These are phyloP conservation scores for Octomys mimax DNA, from an alignment of 2,797 vertebrate species.

Conservation along the genomic window DNA sequence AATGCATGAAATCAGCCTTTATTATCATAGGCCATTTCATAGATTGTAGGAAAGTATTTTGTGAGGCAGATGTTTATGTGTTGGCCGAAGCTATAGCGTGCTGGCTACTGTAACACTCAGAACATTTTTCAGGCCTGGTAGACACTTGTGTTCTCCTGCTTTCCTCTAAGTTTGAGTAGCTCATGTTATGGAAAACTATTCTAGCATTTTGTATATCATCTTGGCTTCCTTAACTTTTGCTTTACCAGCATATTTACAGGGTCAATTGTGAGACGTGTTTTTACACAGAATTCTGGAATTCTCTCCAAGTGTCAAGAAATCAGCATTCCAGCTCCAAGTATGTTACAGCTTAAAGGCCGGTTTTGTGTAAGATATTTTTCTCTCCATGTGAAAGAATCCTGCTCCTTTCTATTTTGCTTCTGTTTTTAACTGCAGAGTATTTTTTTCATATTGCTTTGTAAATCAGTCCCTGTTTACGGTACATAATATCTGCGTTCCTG, in stretches of 20 bases:
- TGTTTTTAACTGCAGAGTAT: neutral
- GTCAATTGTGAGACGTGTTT: neutral
- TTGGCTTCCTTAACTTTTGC: neutral
- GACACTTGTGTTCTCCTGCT: neutral
- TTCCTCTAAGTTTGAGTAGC: neutral
- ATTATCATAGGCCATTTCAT: neutral
- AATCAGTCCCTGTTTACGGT: neutral
- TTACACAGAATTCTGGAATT: neutral
- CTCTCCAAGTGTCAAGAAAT: neutral
- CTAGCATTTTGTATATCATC: neutral
- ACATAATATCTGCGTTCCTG: neutral
- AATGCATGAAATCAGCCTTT: neutral
- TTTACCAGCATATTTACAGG: neutral
- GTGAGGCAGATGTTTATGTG: neutral
- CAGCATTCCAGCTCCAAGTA: neutral
- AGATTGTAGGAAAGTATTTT: neutral
- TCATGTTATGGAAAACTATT: neutral
- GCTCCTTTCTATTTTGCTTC: neutral
- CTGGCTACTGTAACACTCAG: neutral
- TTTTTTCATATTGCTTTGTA: neutral
- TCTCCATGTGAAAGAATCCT: neutral
- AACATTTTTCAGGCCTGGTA: neutral
- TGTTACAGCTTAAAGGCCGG: neutral
- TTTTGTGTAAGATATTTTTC: slow-evolving; percentile 26
- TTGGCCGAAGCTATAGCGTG: neutral